phyloP scores from a whole-genome alignment of 2,888 invertebrate species.

The Lamproptera curius region DNA sequence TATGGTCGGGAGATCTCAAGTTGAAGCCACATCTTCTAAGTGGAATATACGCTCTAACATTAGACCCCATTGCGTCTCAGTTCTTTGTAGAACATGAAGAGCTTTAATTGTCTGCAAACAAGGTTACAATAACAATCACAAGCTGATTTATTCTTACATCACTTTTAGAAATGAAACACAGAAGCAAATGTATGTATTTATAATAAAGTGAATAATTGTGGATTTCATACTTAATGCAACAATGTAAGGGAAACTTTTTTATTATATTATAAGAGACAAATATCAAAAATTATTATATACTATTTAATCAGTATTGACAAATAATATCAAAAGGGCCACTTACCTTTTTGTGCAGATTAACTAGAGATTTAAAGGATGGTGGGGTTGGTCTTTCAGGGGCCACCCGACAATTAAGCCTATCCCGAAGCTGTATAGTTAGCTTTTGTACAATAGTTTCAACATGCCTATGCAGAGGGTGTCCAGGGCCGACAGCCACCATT shows the following conservation, averaged over 20 bases:
- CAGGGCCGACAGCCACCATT: conserved; percentile 85
- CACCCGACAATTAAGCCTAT: conserved; percentile 81
- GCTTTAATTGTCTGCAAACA: conserved; percentile 86
- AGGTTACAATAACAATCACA: no score
- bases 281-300: no score
- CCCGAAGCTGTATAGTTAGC: conserved; percentile 87
- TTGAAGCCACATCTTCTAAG: conserved; percentile 92
- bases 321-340: conserved; percentile 15
- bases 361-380: conserved; percentile 90
- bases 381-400: conserved; percentile 77
- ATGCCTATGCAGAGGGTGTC: conserved; percentile 86
- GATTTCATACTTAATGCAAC: no score
- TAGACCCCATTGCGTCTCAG: conserved; percentile 95
- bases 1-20: conserved; percentile 74
- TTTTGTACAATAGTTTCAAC: conserved; percentile 94
- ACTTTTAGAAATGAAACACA: no score
- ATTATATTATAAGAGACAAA: no score
- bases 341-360: conserved; percentile 94
- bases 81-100: conserved; percentile 93
- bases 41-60: conserved; percentile 88
- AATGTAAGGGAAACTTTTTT: no score
- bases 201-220: no score
- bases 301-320: no score
- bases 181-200: no score
- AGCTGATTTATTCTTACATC: no score